Evolutionary conservation across 2,797 vertebrate genomes (phyloP), one percentile per base, ranked within the genome.

Genomic region (Amniataba percoides): DNA sequence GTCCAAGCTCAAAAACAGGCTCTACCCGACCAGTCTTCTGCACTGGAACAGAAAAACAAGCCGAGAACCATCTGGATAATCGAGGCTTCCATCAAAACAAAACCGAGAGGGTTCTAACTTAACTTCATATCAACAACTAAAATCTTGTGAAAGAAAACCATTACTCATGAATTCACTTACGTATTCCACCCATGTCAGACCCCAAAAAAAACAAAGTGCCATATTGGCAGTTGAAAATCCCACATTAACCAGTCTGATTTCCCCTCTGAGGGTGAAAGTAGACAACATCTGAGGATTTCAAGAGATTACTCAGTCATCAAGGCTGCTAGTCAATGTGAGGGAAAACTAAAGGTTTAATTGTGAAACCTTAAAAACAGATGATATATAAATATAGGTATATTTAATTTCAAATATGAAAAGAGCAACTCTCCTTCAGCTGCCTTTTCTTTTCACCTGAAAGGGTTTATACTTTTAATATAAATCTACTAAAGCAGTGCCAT

Each of bases 291-390:
- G 61, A 78, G 80, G 81, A 80, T 85, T 85, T 72, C 14, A 7
- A 71, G 76, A 74, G 73, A 85, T 84, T 87, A 82, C 70, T 77
- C 64, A n/a, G 45, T 39, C 74, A 58, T 83, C 66, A 39, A 51
- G 55, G 36, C 52, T 63, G 46, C 40, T 42, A 53, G 74, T 71
- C 76, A 74, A 68, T 75, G 77, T 40, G 40, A 48, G 71, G 55
- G 7, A 21, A 71, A 71, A 51, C 55, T 23, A 70, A 84, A 27
- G 53, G 46, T 81, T 69, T 67, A 65, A 77, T 48, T 31, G 59
- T 45, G 68, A 80, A 73, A 49, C 25, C 66, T 39, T 48, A 78
- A 1, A 42, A 42, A 31, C 45, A n/a, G n/a, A n/a, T n/a, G n/a
- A n/a, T n/a, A n/a, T n/a, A n/a, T n/a, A n/a, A n/a, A n/a, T n/a